phyloP scores from a whole-genome alignment of 2,113 vertebrate species.

The Aldabrachelys gigantea region DNA sequence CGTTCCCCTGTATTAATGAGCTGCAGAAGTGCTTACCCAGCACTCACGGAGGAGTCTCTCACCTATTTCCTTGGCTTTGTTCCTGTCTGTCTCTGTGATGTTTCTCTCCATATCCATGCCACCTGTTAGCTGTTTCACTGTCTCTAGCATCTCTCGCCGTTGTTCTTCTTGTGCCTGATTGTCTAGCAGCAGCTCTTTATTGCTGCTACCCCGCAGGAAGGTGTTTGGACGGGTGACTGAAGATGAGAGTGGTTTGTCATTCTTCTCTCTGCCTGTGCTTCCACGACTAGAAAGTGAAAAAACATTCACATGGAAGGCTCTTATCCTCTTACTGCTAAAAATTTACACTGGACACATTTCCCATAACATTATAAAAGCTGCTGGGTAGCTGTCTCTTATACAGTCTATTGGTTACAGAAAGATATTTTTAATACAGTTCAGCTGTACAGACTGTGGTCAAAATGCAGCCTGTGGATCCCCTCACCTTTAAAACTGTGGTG shows the following conservation, averaged over 20 bases:
- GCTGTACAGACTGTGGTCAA: neutral
- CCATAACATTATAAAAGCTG: rapidly evolving
- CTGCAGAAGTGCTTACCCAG: rapidly evolving
- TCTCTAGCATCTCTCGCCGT: constrained; percentile 84
- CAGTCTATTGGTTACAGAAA: rapidly evolving
- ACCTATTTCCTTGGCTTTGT: constrained; percentile 84
- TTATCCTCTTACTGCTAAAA: rapidly evolving
- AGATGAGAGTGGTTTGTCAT: constrained; percentile 85
- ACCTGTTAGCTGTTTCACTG: constrained; percentile 81
- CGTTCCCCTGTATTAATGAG: neutral
- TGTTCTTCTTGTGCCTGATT: constrained; percentile 85
- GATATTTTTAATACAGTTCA: neutral
- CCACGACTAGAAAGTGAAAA: constrained; percentile 78
- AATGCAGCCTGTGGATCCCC: neutral
- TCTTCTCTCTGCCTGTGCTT: constrained; percentile 88
- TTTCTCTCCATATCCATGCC: constrained; percentile 83
- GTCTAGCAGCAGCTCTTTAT: constrained; percentile 90
- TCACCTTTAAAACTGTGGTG: neutral
- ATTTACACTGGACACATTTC: rapidly evolving
- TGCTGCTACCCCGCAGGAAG: constrained; percentile 84
- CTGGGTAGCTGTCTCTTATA: rapidly evolving
- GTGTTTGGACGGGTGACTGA: constrained; percentile 79
- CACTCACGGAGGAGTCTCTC: neutral
- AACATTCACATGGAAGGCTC: rapidly evolving
- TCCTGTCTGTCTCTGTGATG: constrained; percentile 77